These are phyloP conservation scores for Glareola pratincola DNA, from an alignment of 2,113 vertebrate species.

Conservation along the genomic window DNA sequence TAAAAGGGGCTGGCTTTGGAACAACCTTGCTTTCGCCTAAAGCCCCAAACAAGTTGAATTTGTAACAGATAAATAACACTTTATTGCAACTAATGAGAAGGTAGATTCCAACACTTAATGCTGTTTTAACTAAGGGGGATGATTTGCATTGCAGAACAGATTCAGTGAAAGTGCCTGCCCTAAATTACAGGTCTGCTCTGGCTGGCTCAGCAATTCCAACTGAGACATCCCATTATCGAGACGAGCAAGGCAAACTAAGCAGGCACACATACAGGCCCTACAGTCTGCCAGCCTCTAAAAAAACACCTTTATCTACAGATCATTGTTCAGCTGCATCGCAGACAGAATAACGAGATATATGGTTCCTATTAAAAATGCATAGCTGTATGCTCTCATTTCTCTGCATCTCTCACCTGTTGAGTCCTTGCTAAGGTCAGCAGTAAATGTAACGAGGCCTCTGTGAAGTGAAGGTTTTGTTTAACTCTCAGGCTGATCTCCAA, in stretches of 20 bases:
- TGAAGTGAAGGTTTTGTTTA: constrained; percentile 95
- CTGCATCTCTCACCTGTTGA: constrained; percentile 82
- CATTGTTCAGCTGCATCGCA: background rate
- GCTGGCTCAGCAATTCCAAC: background rate
- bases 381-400: background rate
- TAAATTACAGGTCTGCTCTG: background rate
- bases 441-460: constrained; percentile 89
- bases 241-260: background rate
- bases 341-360: background rate
- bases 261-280: background rate
- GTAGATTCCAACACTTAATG: background rate
- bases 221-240: background rate
- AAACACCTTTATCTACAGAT: background rate
- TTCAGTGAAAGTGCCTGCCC: background rate
- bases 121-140: background rate
- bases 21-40: background rate
- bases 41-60: background rate
- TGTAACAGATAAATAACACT: background rate
- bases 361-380: background rate
- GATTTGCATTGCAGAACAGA: background rate
- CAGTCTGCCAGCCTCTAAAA: background rate
- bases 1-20: background rate
- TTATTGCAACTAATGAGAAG: background rate
- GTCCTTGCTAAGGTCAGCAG: constrained; percentile 92
- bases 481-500: constrained; percentile 90